These are phyloP conservation scores for Coptotermes formosanus DNA, from an alignment of 1,140 invertebrate species.

Conservation along the genomic window DNA sequence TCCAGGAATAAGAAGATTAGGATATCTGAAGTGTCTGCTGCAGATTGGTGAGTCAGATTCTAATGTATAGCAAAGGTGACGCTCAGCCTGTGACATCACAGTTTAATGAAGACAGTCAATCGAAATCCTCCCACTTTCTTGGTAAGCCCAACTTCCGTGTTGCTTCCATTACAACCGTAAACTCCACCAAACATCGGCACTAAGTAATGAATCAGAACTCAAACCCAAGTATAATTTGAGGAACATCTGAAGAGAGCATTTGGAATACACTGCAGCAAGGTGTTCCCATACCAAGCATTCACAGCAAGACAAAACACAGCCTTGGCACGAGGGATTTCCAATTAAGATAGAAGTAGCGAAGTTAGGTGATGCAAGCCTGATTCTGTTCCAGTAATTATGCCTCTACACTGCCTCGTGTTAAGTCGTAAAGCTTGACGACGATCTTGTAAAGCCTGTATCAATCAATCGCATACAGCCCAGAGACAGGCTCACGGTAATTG, in stretches of 20 bases:
- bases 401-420: neutral
- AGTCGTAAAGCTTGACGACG: neutral
- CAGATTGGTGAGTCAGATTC: no score
- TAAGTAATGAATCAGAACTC: neutral
- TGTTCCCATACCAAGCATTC: neutral
- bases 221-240: neutral
- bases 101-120: no score
- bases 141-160: no score
- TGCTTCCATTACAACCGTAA: no score
- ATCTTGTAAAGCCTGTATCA: neutral
- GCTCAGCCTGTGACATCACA: no score
- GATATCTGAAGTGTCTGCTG: no score
- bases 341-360: neutral
- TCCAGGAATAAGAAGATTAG: no score
- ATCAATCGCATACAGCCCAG: neutral
- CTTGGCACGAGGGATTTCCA: neutral
- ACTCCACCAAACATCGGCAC: no score
- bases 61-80: no score
- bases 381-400: conserved; percentile 2
- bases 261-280: neutral
- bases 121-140: no score
- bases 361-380: neutral
- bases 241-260: conserved; percentile 1
- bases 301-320: neutral
- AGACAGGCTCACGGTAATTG: neutral